phyloP scores from a whole-genome alignment of 92 coral and sea anemone genomes.

The Diadumene lineata region DNA sequence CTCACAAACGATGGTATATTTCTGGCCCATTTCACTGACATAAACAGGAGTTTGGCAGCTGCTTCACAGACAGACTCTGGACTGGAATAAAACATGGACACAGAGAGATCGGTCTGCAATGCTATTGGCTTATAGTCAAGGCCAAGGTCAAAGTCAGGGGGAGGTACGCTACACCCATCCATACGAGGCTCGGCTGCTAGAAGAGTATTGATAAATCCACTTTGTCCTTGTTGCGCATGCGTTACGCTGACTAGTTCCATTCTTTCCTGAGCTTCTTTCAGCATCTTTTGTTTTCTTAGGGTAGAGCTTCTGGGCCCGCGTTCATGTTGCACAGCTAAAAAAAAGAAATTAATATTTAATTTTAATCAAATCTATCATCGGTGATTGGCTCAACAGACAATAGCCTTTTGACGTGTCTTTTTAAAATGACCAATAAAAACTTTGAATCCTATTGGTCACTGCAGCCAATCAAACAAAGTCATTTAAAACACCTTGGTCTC shows the following conservation, averaged over 20 bases:
- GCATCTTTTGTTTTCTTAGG: constrained; percentile 87
- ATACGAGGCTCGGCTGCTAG: constrained; percentile 82
- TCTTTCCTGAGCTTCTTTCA: constrained; percentile 82
- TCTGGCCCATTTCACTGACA: constrained; percentile 99
- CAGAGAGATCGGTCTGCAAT: constrained; percentile 73
- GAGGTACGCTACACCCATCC: constrained; percentile 62
- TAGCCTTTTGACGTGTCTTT: no score
- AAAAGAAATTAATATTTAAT: neutral
- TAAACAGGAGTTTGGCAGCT: constrained; percentile 91
- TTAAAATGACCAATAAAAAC: no score
- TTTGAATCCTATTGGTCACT: no score
- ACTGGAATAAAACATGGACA: constrained; percentile 79
- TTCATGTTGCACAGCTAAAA: constrained; percentile 96
- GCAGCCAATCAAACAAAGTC: no score
- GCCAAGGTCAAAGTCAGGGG: constrained; percentile 67
- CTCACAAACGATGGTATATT: constrained; percentile 91
- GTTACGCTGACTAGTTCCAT: constrained; percentile 64
- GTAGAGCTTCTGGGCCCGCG: constrained; percentile 99
- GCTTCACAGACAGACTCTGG: constrained; percentile 93
- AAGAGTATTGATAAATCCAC: constrained; percentile 80
- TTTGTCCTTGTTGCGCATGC: constrained; percentile 65
- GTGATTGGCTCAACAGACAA: no score
- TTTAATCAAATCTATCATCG: neutral
- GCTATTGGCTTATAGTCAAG: constrained; percentile 74
- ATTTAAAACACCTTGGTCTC: no score